Percentiles rank a stretch among this genome's conserved stretches.
phyloP scores from a whole-genome alignment of 2,888 invertebrate species.

The Lepetodrilus schrolli region DNA sequence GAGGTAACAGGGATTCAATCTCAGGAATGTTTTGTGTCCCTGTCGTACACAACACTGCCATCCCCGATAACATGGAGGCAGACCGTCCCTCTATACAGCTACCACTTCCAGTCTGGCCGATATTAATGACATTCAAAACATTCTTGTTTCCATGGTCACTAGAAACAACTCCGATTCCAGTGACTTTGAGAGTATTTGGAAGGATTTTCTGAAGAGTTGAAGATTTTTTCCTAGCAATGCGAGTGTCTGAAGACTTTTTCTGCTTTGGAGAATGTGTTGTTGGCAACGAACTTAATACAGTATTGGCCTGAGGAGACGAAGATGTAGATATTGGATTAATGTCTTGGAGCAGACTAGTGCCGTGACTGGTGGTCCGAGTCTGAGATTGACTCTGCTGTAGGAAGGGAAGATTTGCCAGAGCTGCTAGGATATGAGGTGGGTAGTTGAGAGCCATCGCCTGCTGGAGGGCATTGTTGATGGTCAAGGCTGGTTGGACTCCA shows the following conservation, averaged over 20 bases:
- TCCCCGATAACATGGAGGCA: too few relatives aligned
- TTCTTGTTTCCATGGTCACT: too few relatives aligned
- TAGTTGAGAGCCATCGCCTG: conserved; percentile 4
- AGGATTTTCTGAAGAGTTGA: background rate
- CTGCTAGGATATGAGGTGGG: background rate
- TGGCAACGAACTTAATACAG: too few relatives aligned
- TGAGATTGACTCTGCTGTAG: background rate
- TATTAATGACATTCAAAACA: too few relatives aligned
- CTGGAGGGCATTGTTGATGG: background rate
- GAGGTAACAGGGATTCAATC: too few relatives aligned
- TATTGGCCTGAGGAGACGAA: background rate
- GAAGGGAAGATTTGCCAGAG: background rate
- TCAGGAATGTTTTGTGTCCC: too few relatives aligned
- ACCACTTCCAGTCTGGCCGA: too few relatives aligned
- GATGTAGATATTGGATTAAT: background rate
- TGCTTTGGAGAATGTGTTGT: background rate
- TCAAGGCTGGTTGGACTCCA: background rate
- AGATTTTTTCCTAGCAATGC: background rate
- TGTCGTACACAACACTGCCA: too few relatives aligned
- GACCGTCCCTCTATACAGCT: too few relatives aligned
- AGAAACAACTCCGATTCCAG: background rate
- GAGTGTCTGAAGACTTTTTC: too few relatives aligned
- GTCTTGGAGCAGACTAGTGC: background rate
- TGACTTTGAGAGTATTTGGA: background rate
- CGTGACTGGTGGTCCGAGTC: background rate